Percentiles rank a stretch among this genome's conserved stretches.
phyloP scores from a whole-genome alignment of 1,140 invertebrate species.

The Drosophila carrolli region DNA sequence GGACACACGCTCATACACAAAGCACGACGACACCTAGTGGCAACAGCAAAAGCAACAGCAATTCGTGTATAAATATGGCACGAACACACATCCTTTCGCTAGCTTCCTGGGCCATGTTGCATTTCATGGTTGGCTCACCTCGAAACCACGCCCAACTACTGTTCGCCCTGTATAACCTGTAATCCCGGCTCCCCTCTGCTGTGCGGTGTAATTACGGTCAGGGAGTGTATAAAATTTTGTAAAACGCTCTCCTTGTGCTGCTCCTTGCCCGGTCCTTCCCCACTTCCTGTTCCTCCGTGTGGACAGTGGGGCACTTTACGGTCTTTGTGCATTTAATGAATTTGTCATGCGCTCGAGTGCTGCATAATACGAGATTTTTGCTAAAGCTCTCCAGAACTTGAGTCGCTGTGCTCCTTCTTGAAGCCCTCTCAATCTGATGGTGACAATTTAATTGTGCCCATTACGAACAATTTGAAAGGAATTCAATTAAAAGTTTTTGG shows the following conservation, averaged over 20 bases:
- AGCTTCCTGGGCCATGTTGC: slow-evolving; percentile 51
- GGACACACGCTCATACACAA: slow-evolving; percentile 7
- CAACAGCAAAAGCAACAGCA: neutral
- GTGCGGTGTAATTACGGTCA: slow-evolving; percentile 77
- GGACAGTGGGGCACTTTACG: slow-evolving; percentile 53
- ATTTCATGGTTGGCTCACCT: slow-evolving; percentile 59
- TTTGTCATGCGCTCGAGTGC: slow-evolving; percentile 73
- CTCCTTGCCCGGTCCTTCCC: slow-evolving; percentile 2
- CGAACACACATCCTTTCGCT: slow-evolving; percentile 22
- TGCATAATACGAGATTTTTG: slow-evolving; percentile 57
- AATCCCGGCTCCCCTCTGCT: slow-evolving; percentile 9
- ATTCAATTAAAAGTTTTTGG: slow-evolving; percentile 79
- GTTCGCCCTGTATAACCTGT: slow-evolving; percentile 2
- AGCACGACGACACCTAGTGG: slow-evolving; percentile 37
- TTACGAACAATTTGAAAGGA: slow-evolving; percentile 72
- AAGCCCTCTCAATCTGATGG: slow-evolving; percentile 40
- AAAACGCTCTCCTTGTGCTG: slow-evolving; percentile 47
- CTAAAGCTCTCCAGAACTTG: slow-evolving; percentile 42
- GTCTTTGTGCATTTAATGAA: slow-evolving; percentile 75
- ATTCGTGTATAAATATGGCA: slow-evolving; percentile 27
- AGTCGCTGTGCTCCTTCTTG: slow-evolving; percentile 10
- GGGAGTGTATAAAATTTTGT: slow-evolving; percentile 72
- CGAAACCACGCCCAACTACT: slow-evolving; percentile 47
- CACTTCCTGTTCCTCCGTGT: slow-evolving; percentile 19
- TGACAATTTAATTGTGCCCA: slow-evolving; percentile 78